These are phyloP conservation scores for Spisula subtruncata DNA, from an alignment of 2,888 invertebrate species.

Conservation along the genomic window DNA sequence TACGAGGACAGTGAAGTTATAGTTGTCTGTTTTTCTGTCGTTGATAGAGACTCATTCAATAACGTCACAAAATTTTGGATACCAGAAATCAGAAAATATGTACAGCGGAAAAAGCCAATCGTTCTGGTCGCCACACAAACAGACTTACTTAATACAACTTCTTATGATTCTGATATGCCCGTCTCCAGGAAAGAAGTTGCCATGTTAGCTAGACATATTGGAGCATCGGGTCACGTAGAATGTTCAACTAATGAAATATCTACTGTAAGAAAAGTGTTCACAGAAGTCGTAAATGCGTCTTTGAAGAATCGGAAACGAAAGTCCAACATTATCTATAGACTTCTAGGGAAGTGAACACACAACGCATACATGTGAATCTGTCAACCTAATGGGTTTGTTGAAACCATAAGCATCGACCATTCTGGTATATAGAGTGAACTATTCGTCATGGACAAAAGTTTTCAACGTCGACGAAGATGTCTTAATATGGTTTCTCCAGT, in stretches of 20 bases:
- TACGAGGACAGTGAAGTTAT: constrained; percentile 82
- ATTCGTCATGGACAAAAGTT: too few species aligned
- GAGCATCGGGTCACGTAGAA: constrained; percentile 78
- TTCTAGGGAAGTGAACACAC: constrained; percentile 71
- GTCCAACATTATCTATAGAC: constrained; percentile 71
- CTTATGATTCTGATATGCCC: constrained; percentile 72
- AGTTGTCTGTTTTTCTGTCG: constrained; percentile 80
- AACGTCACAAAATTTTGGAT: constrained; percentile 79
- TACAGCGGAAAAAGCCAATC: constrained; percentile 76
- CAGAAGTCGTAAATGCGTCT: constrained; percentile 76
- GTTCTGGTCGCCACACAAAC: constrained; percentile 81
- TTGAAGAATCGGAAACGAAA: constrained; percentile 78
- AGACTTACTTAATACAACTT: constrained; percentile 75
- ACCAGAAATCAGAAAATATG: constrained; percentile 79
- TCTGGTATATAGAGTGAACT: too few species aligned
- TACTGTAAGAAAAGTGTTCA: constrained; percentile 76
- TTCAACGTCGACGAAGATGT: too few species aligned
- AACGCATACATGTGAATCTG: constrained; percentile 7
- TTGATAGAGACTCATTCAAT: constrained; percentile 80
- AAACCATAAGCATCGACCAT: too few species aligned
- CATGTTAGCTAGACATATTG: constrained; percentile 75
- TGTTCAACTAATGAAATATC: constrained; percentile 74
- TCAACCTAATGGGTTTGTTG: constrained; percentile 37
- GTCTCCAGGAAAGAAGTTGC: constrained; percentile 76
- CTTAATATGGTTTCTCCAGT: too few species aligned